Base-by-base conservation (phyloP, 2,113 vertebrate species). In the Limnothrissa miodon region DNA sequence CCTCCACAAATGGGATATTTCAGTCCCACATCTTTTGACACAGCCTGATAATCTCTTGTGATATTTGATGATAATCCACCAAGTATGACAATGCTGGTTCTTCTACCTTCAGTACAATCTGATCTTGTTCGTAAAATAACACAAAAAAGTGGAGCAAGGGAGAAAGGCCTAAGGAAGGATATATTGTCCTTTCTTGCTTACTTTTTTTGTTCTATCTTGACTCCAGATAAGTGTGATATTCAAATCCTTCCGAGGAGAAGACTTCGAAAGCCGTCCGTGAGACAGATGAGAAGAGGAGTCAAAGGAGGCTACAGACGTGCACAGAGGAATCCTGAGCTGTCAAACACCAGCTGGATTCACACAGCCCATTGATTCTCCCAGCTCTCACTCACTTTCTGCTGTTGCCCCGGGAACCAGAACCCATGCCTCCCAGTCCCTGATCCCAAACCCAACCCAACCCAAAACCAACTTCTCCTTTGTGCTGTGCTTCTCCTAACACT, bases 31-130 rank as follows among this genome's bases (percentile, higher is more conserved):
- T 74, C 66, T 74, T 74, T 29, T 74, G 66, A 36, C 29, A 74
- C 11, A 39, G 11, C 66, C 66, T 19, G 29, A 17, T 74, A 15
- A 74, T 74, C 29, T 74, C 5, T 74, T 1, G 29, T 74, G 66
- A 74, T 74, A 74, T 74, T 74, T 74, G 66, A 74, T 33, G 66
- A 36, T 74, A 74, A 74, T 74, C 66, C 66, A 74, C 66, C 36
- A 74, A 74, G 29, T 74, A 29, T 74, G 66, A 33, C 36, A 15
- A 13, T 36, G 66, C 29, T 74, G 23, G 11, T 33, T 74, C 29
- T 29, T 74, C 33, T 29, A 33, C 25, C 10, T 33, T n/a, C n/a
- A n/a, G n/a, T n/a, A 36, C 66, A 74, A 17, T 74, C 29, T 33
- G 66, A 74, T 74, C 13, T 15, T 36, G 36, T 36, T 15, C 4